phyloP scores from a whole-genome alignment of 2,888 invertebrate genomes.

The Drosophila anomelani region DNA sequence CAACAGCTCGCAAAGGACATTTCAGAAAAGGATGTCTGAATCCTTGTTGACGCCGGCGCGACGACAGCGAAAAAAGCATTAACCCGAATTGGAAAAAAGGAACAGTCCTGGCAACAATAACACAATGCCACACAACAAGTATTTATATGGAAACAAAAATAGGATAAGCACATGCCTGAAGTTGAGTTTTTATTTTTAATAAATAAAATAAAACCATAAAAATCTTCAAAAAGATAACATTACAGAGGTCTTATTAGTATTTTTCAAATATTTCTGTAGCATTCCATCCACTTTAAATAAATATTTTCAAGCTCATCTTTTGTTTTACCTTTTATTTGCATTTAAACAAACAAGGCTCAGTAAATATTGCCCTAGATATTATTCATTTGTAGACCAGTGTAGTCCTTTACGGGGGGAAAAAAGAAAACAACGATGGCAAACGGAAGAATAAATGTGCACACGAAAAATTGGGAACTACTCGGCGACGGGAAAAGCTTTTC shows the following conservation, averaged over 20 bases:
- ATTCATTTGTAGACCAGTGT: constrained; percentile 10
- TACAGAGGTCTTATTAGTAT: background rate
- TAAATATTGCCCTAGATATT: background rate
- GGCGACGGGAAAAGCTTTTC: constrained; percentile 21
- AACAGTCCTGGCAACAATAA: constrained; percentile 19
- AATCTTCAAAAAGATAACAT: background rate
- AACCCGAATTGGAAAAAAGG: constrained; percentile 76
- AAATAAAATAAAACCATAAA: background rate
- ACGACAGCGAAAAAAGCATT: constrained; percentile 76
- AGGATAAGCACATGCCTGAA: background rate
- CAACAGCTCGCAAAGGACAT: constrained; percentile 57
- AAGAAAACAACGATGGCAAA: constrained; percentile 19
- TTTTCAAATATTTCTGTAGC: background rate
- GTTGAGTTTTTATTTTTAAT: background rate
- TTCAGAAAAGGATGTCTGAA: constrained; percentile 5
- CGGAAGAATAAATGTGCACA: constrained; percentile 34
- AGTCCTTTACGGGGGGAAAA: background rate
- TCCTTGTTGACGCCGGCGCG: constrained; percentile 70
- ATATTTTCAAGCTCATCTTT: background rate
- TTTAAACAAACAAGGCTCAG: background rate
- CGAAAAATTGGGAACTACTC: constrained; percentile 53
- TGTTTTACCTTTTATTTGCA: background rate
- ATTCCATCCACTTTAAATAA: background rate
- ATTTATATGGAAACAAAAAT: background rate
- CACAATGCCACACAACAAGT: constrained; percentile 22